phyloP scores from a whole-genome alignment of 2,797 vertebrate genomes.

The Pitangus sulphuratus region DNA sequence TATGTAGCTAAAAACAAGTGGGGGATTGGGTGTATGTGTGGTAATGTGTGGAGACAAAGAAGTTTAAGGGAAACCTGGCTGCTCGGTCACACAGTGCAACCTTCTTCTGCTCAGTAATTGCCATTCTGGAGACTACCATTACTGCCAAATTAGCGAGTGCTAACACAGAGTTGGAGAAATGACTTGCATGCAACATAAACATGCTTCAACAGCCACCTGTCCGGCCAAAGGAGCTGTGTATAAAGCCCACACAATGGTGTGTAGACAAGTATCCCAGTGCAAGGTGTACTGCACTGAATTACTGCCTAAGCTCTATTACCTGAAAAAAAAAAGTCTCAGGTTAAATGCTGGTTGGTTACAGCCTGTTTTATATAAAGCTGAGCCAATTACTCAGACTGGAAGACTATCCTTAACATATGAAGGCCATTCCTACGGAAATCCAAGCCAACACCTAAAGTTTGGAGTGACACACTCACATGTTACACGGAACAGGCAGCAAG shows the following conservation, averaged over 20 bases:
- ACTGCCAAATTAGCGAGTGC: conserved; percentile 39
- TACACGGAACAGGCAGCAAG: accelerated
- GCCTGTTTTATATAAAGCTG: not conserved
- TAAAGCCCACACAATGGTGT: not conserved
- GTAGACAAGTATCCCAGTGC: not conserved
- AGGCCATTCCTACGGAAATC: not conserved
- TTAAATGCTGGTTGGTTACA: not conserved
- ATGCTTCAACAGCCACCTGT: not conserved
- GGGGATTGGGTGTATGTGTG: not conserved
- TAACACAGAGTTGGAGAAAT: conserved; percentile 34
- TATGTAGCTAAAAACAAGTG: not conserved
- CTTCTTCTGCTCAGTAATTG: conserved; percentile 69
- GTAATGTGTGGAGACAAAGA: not conserved
- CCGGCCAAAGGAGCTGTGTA: not conserved
- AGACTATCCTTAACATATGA: not conserved
- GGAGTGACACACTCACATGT: accelerated
- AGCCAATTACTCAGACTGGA: not conserved
- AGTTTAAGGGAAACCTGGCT: conserved; percentile 43
- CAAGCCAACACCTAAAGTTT: not conserved
- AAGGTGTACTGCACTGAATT: not conserved
- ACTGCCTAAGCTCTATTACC: not conserved
- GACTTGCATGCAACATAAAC: conserved; percentile 31
- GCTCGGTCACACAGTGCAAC: conserved; percentile 50
- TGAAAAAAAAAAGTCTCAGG: not conserved
- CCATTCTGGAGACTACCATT: conserved; percentile 53